Evolutionary conservation across 2,888 invertebrate species (phyloP), one percentile per base, ranked within the genome.

Genomic region (Brachypalpus laphriformis): DNA sequence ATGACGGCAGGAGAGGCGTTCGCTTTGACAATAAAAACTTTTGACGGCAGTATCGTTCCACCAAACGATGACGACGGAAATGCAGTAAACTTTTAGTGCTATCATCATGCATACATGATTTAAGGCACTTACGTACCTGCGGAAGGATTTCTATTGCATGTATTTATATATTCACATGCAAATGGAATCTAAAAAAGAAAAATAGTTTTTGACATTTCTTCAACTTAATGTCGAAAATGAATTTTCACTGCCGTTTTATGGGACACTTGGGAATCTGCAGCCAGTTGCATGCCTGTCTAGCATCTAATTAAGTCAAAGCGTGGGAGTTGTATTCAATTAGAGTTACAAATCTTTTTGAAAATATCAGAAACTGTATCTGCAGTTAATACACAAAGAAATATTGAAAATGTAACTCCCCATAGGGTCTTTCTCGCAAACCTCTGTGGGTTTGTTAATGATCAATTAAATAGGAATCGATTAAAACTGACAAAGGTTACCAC

Each of bases 41-140:
- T 47, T 47, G 9, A 47, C 22, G n/a, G 20, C 34, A n/a, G 3
- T 9, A 49, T 25, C 22, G 9, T 49, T 25, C 3, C 49, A 25
- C 25, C 3, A 9, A 20, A 22, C 42, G 7, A n/a, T n/a, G n/a
- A 49, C 45, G 49, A 6, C 49, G 20, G 25, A 49, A 22, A n/a
- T 49, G 49, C 25, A n/a, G 49, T 49, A 11, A n/a, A n/a, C 2
- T 49, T 49, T 49, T 49, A 49, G 49, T 25, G 49, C 25, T 49
- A 11, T 25, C 18, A 34, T 34, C 8, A 34, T 18, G 8, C 20
- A 22, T 47, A 11, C 22, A 11, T 47, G 20, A 47, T n/a, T 47
- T 47, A 47, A 20, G 49, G n/a, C n/a, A 49, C 18, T 45, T 20
- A n/a, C n/a, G n/a, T n/a, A 47, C 47, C 47, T 47, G 20, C 9